A percentile compares a stretch with the other conserved stretches of the same genome.
Evolutionary conservation across 2,797 vertebrate species (phyloP).

Genomic region (Bucorvus abyssinicus): DNA sequence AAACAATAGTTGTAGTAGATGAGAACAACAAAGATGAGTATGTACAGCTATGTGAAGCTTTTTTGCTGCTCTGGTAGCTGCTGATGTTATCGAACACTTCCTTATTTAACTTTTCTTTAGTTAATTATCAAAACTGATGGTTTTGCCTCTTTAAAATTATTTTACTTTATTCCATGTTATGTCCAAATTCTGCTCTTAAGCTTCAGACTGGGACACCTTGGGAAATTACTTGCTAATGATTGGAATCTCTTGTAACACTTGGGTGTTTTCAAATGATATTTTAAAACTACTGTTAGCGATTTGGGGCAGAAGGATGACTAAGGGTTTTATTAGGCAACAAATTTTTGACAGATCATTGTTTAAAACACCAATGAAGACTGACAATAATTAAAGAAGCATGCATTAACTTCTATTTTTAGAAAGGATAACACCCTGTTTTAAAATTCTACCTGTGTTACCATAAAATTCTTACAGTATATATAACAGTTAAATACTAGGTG

Average conservation of each 20-base stretch:
- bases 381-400: not conserved
- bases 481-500: not conserved
- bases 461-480: not conserved
- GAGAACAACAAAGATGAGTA: not conserved
- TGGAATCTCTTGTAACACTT: not conserved
- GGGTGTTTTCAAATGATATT: not conserved
- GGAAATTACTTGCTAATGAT: not conserved
- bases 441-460: not conserved
- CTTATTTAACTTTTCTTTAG: not conserved
- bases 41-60: not conserved
- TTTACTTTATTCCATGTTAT: not conserved
- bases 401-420: not conserved
- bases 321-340: not conserved
- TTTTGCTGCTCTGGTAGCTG: not conserved
- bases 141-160: not conserved
- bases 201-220: not conserved
- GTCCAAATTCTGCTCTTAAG: not conserved
- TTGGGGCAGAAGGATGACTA: not conserved
- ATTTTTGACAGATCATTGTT: not conserved
- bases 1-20: not conserved
- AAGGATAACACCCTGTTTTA: not conserved
- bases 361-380: not conserved
- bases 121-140: not conserved
- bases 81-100: not conserved
- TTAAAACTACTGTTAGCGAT: not conserved